Conservation (phyloP, 2,113 vertebrate genomes). For the Sitta europaea region DNA sequence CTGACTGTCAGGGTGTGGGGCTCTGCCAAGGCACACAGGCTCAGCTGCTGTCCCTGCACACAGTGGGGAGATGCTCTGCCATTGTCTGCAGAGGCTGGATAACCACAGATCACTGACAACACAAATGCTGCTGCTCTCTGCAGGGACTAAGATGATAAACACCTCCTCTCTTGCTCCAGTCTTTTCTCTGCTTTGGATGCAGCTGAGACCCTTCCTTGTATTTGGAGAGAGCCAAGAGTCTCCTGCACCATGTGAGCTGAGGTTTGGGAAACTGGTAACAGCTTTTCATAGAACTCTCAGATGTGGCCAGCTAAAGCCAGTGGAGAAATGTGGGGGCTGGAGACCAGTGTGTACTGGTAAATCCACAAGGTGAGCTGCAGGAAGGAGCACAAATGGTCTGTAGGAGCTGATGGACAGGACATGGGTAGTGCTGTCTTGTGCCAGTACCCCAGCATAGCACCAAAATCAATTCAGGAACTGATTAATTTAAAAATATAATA, state of each 20-base stretch:
- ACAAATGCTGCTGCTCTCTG: background rate
- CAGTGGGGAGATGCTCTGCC: background rate
- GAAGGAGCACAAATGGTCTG: background rate
- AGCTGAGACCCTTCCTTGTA: background rate
- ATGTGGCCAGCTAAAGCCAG: background rate
- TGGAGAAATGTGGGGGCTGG: background rate
- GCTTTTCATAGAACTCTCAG: background rate
- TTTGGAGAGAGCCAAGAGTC: background rate
- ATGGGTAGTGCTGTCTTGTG: background rate
- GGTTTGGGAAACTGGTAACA: background rate
- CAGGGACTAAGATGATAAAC: background rate
- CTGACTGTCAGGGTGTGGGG: background rate
- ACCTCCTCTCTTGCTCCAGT: background rate
- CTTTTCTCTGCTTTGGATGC: background rate
- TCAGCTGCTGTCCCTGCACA: background rate
- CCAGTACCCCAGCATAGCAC: background rate
- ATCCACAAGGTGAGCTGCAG: background rate
- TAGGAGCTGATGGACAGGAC: background rate
- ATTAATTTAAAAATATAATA: background rate
- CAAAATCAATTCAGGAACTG: background rate
- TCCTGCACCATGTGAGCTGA: background rate
- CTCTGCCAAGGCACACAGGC: background rate
- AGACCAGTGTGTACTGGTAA: background rate
- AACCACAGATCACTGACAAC: background rate
- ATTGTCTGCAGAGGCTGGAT: constrained; percentile 27